Base-by-base conservation (phyloP, 2,888 invertebrate genomes). In the Spodoptera exigua region DNA sequence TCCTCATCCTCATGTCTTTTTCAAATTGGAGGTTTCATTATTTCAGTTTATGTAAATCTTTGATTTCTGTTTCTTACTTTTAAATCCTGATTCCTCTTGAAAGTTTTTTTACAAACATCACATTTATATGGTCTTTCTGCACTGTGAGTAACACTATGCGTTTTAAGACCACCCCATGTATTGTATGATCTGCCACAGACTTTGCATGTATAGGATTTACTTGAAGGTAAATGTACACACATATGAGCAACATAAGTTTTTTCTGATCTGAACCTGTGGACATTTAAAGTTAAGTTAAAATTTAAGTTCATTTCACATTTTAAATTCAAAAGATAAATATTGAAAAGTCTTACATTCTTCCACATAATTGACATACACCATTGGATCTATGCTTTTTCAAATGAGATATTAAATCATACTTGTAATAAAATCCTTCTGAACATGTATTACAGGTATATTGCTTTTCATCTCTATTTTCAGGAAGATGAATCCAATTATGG, bases 1-100 rank as follows among this genome's bases (percentile, higher is more conserved):
- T 27, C 9, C 27, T 27, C 27, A 27, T 27, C 7, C 5, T 21
- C 3, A 21, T 21, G 3, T 0, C 5, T 5, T 21, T 21, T 1
- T 21, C 5, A 3, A 5, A 2, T 2, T 21, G 21, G 21, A 21
- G 2, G 0, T 27, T 27, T 27, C 1, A 9, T 27, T 27, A 27
- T 27, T 27, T 27, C 7, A 27, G 9, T 27, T 27, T 27, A 5
- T 27, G 27, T 2, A 21, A 3, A 5, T 21, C 5, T 21, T 4
- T 4, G 1, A 27, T 27, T 27, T 27, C 7, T 27, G 18, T 27
- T 7, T 27, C 60, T 68, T 89, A 95, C 96, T 94, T 96, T 96
- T 67, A 97, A 91, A 86, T 97, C 96, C 86, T 96, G 96, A 84
- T 96, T 96, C 70, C 96, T 92, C 83, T 97, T 96, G 80, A 96